These are phyloP conservation scores for Grallaria varia DNA, from an alignment of 2,113 vertebrate genomes.

Conservation along the genomic window DNA sequence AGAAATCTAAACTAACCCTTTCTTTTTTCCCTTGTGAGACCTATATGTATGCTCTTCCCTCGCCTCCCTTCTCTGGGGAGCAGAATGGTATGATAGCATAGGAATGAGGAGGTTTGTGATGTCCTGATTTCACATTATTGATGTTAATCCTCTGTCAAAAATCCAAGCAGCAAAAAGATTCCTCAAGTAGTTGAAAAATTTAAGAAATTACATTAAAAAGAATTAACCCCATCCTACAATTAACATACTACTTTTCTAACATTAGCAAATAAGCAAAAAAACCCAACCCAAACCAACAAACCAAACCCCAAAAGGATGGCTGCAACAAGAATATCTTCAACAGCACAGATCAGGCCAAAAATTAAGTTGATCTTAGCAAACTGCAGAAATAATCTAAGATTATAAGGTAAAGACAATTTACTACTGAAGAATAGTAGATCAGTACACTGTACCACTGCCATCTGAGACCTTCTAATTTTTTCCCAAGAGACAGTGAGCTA, in stretches of 20 bases:
- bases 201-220: background rate
- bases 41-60: background rate
- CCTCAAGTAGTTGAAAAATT: constrained; percentile 25
- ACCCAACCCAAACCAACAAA: no score
- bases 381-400: background rate
- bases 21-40: background rate
- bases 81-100: background rate
- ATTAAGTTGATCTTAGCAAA: background rate
- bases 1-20: constrained; percentile 7
- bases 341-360: background rate
- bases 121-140: background rate
- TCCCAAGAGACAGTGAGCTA: background rate
- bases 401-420: background rate
- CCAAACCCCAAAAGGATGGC: background rate
- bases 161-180: constrained; percentile 21
- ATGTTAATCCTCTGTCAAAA: constrained; percentile 53
- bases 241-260: background rate
- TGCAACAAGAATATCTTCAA: background rate
- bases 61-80: background rate
- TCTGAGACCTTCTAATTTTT: background rate
- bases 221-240: constrained; percentile 25
- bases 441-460: background rate
- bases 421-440: background rate
- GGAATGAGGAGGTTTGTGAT: background rate
- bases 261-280: background rate